Evolutionary conservation across 2,113 vertebrate species (phyloP).

Genomic region (Microcebus griseorufus): DNA sequence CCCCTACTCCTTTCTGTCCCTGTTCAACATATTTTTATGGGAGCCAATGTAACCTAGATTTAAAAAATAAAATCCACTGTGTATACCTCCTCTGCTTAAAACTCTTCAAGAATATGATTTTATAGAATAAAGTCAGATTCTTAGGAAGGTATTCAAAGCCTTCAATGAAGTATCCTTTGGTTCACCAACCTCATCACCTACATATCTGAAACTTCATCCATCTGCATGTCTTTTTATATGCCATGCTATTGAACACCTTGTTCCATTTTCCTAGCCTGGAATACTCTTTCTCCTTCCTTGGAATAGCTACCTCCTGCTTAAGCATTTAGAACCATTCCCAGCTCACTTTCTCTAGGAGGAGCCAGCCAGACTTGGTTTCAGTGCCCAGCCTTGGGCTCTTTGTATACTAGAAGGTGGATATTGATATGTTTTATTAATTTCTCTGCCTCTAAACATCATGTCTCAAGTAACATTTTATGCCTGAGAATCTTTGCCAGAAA

Average conservation of each 20-base stretch:
- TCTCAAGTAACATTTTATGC: not conserved
- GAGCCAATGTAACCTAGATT: not conserved
- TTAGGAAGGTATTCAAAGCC: not conserved
- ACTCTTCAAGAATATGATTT: not conserved
- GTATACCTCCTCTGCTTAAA: not conserved
- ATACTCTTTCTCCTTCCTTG: not conserved
- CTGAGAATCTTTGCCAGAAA: not conserved
- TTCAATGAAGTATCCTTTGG: not conserved
- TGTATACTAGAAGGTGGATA: not conserved
- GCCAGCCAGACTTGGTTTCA: no score
- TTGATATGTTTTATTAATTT: not conserved
- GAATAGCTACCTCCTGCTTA: not conserved
- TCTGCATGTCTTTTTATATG: not conserved
- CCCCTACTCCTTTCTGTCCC: not conserved
- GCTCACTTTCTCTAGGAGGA: not conserved
- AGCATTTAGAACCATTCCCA: not conserved
- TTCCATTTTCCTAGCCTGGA: not conserved
- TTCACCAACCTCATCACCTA: not conserved
- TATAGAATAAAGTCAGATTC: not conserved
- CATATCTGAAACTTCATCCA: not conserved
- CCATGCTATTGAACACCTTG: not conserved
- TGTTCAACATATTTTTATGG: not conserved
- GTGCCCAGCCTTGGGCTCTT: not conserved
- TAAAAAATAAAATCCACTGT: not conserved
- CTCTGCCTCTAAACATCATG: not conserved